Conservation (phyloP, 1,140 invertebrate species). For the Drosophila kepulauana region DNA sequence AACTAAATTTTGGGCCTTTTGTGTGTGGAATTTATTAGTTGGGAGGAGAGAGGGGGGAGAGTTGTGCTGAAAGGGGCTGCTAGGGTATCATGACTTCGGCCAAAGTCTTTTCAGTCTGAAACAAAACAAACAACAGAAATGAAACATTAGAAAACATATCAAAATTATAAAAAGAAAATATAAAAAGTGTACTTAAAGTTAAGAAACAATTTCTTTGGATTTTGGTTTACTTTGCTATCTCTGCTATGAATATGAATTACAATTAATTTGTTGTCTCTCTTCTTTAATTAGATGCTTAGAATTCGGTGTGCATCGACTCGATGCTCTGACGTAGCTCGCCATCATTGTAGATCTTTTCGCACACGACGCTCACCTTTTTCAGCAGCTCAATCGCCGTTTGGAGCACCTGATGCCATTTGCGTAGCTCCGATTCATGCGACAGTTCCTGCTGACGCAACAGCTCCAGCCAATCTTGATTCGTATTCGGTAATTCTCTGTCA, state of each 20-base stretch:
- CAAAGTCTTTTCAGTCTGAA: constrained; percentile 85
- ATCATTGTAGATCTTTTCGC: constrained; percentile 76
- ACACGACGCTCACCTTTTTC: constrained; percentile 87
- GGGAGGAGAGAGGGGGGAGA: background rate
- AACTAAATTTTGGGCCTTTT: constrained; percentile 29
- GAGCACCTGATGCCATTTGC: constrained; percentile 91
- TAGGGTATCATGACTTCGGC: constrained; percentile 83
- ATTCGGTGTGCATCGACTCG: constrained; percentile 69
- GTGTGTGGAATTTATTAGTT: background rate
- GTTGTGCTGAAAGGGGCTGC: constrained; percentile 65
- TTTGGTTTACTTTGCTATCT: constrained; percentile 34
- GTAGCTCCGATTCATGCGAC: constrained; percentile 90
- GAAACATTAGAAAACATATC: constrained; percentile 32
- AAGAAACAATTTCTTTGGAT: constrained; percentile 45
- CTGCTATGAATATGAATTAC: constrained; percentile 38
- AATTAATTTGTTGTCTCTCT: constrained; percentile 12
- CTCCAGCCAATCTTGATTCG: constrained; percentile 91
- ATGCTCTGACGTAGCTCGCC: constrained; percentile 73
- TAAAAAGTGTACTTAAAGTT: constrained; percentile 14
- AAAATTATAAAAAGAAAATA: constrained; percentile 10
- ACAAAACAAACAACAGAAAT: constrained; percentile 54
- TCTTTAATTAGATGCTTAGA: constrained; percentile 63
- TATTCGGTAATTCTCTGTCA: constrained; percentile 87
- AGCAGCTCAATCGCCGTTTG: constrained; percentile 88
- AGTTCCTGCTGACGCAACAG: constrained; percentile 91